Base-by-base conservation (phyloP, 1,140 invertebrate species). In the Harpegnathos saltator region DNA sequence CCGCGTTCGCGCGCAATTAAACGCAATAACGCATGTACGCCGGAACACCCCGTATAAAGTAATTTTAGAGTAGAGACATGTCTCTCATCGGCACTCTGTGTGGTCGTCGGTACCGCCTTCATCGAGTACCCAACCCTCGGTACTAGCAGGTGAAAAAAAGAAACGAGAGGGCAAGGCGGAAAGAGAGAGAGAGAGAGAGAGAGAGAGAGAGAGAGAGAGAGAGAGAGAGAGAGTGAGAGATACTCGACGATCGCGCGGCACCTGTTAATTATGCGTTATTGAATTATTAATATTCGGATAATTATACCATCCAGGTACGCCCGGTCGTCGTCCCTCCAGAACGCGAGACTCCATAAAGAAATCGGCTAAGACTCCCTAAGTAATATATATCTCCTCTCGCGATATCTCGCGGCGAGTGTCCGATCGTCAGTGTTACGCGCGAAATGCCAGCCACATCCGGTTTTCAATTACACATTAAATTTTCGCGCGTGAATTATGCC, bases 201-300 rank as follows among this genome's bases (percentile, higher is more conserved):
- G 24, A 50, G 3, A 44, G 38, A 44, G 29, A 54, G 85, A 68
- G 65, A 59, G 62, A 75, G 29, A 56, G 68, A 33, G 29, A 33
- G 29, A 33, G 29, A 33, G 29, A 50, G 3, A 44, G 38, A 44
- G 29, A 48, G 85, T 62, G 65, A 59, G 62, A 75, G 19, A 56
- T 56, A 61, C 29, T 63, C 68, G 58, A 73, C 61, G 73, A 82
- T 82, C 83, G 81, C 83, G 81, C 77, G 89, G 87, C 90, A 91
- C 85, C 91, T 92, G 91, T 91, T 93, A 92, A 92, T 93, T 91
- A 90, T 78, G 73, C 86, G 56, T 84, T 87, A 91, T 92, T 91
- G 89, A 91, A 93, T 92, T 93, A 93, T 92, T 91, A 91, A 92
- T 89, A 88, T 89, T 88, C 65, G 63, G 82, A 87, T 92, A 92